phyloP scores from a whole-genome alignment of 2,888 invertebrate genomes.

The Thera britannica region DNA sequence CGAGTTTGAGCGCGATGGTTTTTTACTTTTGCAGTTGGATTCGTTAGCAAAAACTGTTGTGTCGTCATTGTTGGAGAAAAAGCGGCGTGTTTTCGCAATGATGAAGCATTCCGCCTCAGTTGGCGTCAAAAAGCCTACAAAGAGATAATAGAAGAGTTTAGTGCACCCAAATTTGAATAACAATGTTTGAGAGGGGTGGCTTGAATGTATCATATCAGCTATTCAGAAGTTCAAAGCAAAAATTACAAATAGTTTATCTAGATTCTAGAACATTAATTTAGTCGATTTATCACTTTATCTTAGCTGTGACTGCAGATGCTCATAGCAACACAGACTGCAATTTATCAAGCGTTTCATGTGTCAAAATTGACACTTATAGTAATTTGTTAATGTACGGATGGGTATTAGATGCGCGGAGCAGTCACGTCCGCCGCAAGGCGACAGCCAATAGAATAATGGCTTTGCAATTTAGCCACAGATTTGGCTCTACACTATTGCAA shows the following conservation, averaged over 20 bases:
- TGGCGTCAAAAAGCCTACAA: conserved; percentile 49
- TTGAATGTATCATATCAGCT: too few relatives aligned
- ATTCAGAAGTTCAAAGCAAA: background rate
- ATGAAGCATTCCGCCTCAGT: conserved; percentile 46
- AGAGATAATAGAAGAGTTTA: conserved; percentile 50
- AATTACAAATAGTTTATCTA: background rate
- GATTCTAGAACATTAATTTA: background rate
- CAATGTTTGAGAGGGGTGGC: too few relatives aligned
- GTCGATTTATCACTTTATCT: background rate
- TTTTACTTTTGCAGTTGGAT: conserved; percentile 42
- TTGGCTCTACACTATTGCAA: conserved; percentile 42
- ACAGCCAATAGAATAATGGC: conserved; percentile 67
- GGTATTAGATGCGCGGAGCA: conserved; percentile 41
- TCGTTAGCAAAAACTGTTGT: conserved; percentile 31
- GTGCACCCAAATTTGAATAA: conserved; percentile 29
- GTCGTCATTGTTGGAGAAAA: conserved; percentile 32
- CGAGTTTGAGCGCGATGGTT: conserved; percentile 47
- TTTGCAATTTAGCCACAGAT: conserved; percentile 52
- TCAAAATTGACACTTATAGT: conserved; percentile 42
- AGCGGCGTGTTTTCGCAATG: conserved; percentile 51
- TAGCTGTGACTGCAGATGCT: background rate
- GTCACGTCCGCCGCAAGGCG: conserved; percentile 36
- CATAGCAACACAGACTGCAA: conserved; percentile 6
- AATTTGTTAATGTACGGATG: conserved; percentile 23
- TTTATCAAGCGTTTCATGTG: conserved; percentile 24